These are phyloP conservation scores for Actinia equina DNA, from an alignment of 64 coral and sea anemone species.

Conservation along the genomic window DNA sequence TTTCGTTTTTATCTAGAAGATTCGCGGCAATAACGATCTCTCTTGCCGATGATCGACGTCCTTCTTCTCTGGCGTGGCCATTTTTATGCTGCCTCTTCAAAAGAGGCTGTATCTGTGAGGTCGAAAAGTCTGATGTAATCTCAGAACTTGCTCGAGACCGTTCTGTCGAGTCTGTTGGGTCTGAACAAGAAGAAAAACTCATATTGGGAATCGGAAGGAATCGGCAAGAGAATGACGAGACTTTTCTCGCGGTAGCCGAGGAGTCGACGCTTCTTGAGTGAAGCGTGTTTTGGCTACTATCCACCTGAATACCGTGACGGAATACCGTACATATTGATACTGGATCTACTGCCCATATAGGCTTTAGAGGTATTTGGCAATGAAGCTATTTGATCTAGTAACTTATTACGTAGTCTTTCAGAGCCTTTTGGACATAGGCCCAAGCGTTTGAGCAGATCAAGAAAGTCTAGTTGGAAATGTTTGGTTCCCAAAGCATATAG, in stretches of 20 bases:
- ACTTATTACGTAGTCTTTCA: conserved; percentile 19
- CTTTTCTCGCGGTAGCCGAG: neutral
- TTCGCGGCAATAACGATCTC: conserved; percentile 27
- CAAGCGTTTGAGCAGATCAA: conserved; percentile 42
- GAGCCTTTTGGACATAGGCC: conserved; percentile 47
- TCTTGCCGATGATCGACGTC: neutral
- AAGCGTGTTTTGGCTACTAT: neutral
- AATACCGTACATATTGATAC: conserved; percentile 27
- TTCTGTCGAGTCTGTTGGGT: neutral
- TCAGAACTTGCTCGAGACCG: neutral
- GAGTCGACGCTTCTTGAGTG: neutral
- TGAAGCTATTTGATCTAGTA: conserved; percentile 31
- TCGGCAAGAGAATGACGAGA: neutral
- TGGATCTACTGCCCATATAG: conserved; percentile 31
- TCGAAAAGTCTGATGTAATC: neutral
- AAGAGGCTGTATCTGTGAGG: neutral
- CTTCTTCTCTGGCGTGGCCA: neutral
- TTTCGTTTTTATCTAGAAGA: neutral
- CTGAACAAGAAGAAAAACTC: neutral
- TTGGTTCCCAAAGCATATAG: conserved; percentile 74
- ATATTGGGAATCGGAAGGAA: neutral
- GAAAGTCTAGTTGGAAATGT: conserved; percentile 53
- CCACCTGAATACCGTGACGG: neutral
- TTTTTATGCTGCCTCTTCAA: conserved; percentile 3
- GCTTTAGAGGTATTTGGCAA: conserved; percentile 39